phyloP scores from a whole-genome alignment of 1,140 invertebrate species.

The Megalopta genalis region DNA sequence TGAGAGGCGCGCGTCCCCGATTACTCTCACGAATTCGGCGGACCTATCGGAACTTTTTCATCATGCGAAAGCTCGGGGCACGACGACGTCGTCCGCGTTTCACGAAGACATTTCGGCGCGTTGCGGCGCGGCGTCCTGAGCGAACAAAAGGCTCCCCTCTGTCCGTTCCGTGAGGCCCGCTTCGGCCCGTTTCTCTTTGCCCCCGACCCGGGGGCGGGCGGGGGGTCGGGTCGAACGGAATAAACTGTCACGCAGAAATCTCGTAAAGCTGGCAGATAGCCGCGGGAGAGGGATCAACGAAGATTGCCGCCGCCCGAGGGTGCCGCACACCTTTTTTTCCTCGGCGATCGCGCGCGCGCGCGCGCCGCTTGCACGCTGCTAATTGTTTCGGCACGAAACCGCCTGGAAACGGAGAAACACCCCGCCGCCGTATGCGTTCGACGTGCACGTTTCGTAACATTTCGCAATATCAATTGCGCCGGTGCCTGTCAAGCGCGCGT shows the following conservation, averaged over 20 bases:
- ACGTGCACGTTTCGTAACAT: conserved; percentile 45
- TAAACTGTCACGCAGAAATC: conserved; percentile 35
- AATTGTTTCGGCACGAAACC: conserved; percentile 58
- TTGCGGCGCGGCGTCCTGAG: not conserved
- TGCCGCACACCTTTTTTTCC: conserved; percentile 16
- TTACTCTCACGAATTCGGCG: too few species aligned
- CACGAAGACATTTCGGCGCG: not conserved
- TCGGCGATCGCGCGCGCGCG: not conserved
- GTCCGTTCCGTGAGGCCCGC: not conserved
- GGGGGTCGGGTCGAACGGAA: not conserved
- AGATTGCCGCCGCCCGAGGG: conserved; percentile 39
- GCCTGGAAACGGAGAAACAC: conserved; percentile 55
- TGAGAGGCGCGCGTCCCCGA: too few species aligned
- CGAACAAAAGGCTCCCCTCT: not conserved
- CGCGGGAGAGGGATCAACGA: conserved; percentile 6
- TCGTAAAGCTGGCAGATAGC: conserved; percentile 17
- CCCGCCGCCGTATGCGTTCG: not conserved
- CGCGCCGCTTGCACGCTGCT: conserved; percentile 4
- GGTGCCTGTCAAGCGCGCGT: conserved; percentile 57
- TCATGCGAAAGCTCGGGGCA: too few species aligned
- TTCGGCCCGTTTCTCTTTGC: not conserved
- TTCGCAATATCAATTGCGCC: conserved; percentile 64
- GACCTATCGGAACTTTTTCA: too few species aligned
- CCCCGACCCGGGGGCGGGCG: not conserved
- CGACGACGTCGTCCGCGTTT: too few species aligned